Conservation (phyloP, 2,888 invertebrate genomes). For the Erebia epiphron region DNA sequence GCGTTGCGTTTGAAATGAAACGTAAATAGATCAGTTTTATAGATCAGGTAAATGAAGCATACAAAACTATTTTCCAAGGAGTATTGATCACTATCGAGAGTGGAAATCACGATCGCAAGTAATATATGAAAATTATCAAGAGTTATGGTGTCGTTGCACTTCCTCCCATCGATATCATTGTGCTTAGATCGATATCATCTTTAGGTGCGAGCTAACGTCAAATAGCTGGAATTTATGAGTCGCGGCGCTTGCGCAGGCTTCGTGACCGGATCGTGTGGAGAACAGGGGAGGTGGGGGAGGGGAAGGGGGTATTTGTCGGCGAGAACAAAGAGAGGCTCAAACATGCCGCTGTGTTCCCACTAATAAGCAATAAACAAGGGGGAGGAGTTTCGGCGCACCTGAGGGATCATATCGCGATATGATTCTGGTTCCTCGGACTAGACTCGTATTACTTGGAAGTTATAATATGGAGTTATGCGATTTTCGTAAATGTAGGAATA, state of each 20-base stretch:
- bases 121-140: conserved; percentile 41
- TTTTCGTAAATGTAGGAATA: neutral
- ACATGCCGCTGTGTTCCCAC: conserved; percentile 76
- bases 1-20: no score
- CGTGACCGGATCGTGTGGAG: conserved; percentile 64
- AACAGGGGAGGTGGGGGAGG: conserved; percentile 47
- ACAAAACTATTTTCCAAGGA: conserved; percentile 11
- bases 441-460: conserved; percentile 11
- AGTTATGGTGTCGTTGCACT: conserved; percentile 61
- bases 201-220: conserved; percentile 70
- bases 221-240: conserved; percentile 80
- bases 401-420: conserved; percentile 75
- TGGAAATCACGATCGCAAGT: conserved; percentile 21
- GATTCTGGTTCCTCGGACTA: conserved; percentile 25
- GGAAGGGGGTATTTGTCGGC: conserved; percentile 59
- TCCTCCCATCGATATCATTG: conserved; percentile 75
- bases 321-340: conserved; percentile 80
- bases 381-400: conserved; percentile 78
- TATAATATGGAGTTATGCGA: neutral
- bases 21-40: neutral
- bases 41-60: neutral
- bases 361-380: conserved; percentile 84
- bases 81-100: conserved; percentile 17
- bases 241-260: conserved; percentile 71
- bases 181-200: conserved; percentile 75